Percentiles rank a stretch among this genome's conserved stretches.
phyloP scores from a whole-genome alignment of 2,797 vertebrate genomes.

The Enteromius afrohamiltoni region DNA sequence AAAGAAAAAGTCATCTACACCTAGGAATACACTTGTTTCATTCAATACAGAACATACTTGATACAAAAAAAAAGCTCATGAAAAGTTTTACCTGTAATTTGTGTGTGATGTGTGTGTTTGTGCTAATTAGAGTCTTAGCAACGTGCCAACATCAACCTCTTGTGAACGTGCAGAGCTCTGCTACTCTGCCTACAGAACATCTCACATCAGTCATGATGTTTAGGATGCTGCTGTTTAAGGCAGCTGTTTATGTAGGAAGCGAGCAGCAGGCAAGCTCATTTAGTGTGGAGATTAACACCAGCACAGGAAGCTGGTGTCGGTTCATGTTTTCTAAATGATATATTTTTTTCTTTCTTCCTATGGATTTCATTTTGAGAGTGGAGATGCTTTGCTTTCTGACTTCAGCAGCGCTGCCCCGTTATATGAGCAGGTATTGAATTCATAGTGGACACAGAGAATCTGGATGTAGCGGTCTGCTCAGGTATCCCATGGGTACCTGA shows the following conservation, averaged over 20 bases:
- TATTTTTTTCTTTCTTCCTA: background rate
- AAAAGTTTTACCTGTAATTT: background rate
- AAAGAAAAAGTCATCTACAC: no score
- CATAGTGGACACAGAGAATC: constrained; percentile 17
- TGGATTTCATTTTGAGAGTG: constrained; percentile 27
- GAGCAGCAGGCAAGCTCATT: constrained; percentile 7
- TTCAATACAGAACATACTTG: background rate
- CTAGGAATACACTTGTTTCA: background rate
- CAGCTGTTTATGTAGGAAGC: background rate
- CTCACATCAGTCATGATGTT: constrained; percentile 11
- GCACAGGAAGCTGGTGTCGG: background rate
- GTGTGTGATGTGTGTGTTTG: background rate
- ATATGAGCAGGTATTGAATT: constrained; percentile 25
- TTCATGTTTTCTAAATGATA: constrained; percentile 4
- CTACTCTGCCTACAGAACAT: constrained; percentile 1
- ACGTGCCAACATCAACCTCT: background rate
- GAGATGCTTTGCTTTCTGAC: constrained; percentile 20
- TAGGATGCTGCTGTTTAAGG: background rate
- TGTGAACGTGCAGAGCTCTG: background rate
- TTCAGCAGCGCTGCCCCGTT: constrained; percentile 3
- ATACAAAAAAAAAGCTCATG: background rate
- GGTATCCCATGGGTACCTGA: constrained; percentile 19
- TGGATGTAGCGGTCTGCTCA: background rate
- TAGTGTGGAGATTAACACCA: constrained; percentile 25
- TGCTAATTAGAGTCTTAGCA: background rate